Base-by-base conservation (phyloP, 2,113 vertebrate species). In the Agapornis roseicollis region DNA sequence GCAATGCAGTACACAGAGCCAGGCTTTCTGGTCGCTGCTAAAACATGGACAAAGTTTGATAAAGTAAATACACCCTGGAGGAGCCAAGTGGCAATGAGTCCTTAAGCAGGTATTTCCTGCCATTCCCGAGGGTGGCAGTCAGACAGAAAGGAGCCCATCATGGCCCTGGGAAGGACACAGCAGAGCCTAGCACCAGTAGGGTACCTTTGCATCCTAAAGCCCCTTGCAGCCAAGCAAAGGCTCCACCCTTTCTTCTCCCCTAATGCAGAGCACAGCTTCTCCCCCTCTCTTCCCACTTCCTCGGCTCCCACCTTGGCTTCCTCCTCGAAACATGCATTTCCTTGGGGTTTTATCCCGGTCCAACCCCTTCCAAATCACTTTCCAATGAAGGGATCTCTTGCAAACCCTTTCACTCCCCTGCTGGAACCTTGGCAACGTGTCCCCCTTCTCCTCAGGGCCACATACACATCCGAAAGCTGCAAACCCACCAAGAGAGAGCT, bases 181-280 rank as follows among this genome's bases (percentile, higher is more conserved):
- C 56, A 28, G 72, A 88, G 61, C 69, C 39, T 42, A 73, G 42
- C 76, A 64, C 46, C 20, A n/a, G 69, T 7, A 33, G 0, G 0
- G 17, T 22, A 64, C 14, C 3, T 64, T 42, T 76, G n/a, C 42
- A 41, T 25, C 53, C 76, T 20, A 42, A 9, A n/a, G 72, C 29
- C 64, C 53, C 85, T 65, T 82, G 76, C 53, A 88, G 37, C 55
- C 86, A 78, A 93, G 41, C 25, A 20, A 81, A 93, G 64, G 91
- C 89, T 96, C 89, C 95, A 97, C 91, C 90, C 79, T 95, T 88
- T 69, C 82, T 91, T 78, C 50, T 47, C 80, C 89, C 64, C 90
- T 16, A 80, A 47, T 1, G 2, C 25, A 56, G 18, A 8, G 14
- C 37, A 9, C 17, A 1, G 50, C 52, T 83, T 79, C n/a, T 52